Evolutionary conservation across 2,888 invertebrate genomes (phyloP), one percentile per base, ranked within the genome.

Genomic region (Ormia ochracea): DNA sequence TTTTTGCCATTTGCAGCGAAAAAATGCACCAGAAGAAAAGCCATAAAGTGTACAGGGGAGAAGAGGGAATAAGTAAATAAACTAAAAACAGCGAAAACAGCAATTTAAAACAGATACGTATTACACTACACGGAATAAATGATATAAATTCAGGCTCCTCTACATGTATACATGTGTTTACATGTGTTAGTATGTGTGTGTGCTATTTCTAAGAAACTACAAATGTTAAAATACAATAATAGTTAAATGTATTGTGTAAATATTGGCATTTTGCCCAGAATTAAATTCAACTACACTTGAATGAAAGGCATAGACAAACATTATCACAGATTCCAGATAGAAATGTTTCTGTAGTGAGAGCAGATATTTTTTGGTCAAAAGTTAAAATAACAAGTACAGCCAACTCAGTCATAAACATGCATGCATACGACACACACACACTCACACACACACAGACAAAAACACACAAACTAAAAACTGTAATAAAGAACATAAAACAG

Each of bases 211-310:
- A 38, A n/a, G 33, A 12, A 56, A n/a, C n/a, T 56, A 3, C 26
- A 50, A 26, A 41, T 19, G 31, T 31, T 48, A 23, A 26, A 26
- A 36, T 21, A 73, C 26, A 73, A 65, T 21, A 65, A 45, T 17
- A 48, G 48, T 65, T 38, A 65, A 74, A 74, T 74, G 56, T 58
- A 38, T 69, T 65, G 56, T 74, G 36, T 68, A 79, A 70, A 70
- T 66, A 65, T 79, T 79, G 79, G 79, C 78, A 74, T 33, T 10
- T 9, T 63, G 79, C 79, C 74, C 58, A 26, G 36, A 45, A 56
- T 17, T 28, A 43, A 17, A 56, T n/a, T 31, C 28, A 63, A 21
- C 23, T 36, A 14, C 17, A 56, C 38, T 23, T 19, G 33, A 19
- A 28, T 9, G 14, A 3, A 28, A 48, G 21, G 36, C 43, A 36